Conservation (phyloP, 2,797 vertebrate species). For the Muscicapa comitata region DNA sequence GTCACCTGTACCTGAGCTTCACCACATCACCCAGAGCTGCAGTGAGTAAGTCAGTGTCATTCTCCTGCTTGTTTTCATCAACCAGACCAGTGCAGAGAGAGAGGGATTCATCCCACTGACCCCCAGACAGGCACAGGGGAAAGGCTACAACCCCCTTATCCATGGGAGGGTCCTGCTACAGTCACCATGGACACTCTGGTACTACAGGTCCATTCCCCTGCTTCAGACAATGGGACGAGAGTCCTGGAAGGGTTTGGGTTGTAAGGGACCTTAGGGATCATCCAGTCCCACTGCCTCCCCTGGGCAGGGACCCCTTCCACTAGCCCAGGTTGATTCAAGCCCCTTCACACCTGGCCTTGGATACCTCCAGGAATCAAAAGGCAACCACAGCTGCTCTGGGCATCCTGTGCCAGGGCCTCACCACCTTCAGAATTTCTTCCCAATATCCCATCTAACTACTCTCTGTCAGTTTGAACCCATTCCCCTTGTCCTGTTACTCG, state of each 20-base stretch:
- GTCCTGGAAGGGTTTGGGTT: neutral
- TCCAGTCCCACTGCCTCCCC: neutral
- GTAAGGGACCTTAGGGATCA: neutral
- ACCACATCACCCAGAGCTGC: neutral
- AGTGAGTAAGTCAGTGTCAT: neutral
- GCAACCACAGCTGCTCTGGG: neutral
- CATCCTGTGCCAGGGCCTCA: neutral
- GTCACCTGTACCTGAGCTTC: neutral
- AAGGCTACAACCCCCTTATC: fast-evolving
- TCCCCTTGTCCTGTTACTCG: neutral
- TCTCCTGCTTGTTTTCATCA: neutral
- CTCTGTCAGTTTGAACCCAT: neutral
- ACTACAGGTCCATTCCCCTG: neutral
- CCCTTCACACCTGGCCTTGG: fast-evolving
- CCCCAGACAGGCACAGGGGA: fast-evolving
- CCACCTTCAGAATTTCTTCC: neutral
- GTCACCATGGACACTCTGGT: neutral
- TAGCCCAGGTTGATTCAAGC: neutral
- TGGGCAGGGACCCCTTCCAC: neutral
- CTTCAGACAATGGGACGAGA: neutral
- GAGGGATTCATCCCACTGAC: neutral
- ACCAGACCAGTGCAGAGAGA: neutral
- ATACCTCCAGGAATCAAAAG: neutral
- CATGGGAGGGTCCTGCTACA: neutral
- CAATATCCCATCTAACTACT: neutral